Evolutionary conservation across 1,140 invertebrate species (phyloP).

Genomic region (Colletes gigas): DNA sequence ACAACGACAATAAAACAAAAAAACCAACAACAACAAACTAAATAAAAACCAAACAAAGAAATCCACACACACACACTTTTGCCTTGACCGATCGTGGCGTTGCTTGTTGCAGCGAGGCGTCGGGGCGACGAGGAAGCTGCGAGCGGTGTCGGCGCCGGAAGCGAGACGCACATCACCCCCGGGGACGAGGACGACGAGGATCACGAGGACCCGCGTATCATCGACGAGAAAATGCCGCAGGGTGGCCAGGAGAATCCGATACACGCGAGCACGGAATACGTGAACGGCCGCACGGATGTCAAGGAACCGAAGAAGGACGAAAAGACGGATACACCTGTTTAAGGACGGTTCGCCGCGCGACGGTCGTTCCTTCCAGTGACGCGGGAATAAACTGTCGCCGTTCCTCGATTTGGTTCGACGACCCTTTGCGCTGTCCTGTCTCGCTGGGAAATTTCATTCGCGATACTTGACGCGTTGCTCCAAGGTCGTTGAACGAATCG

Average conservation of each 20-base stretch:
- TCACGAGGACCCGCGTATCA: conserved; percentile 78
- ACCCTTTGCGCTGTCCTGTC: conserved; percentile 26
- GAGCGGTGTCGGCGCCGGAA: conserved; percentile 78
- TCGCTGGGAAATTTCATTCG: background rate
- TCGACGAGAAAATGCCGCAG: conserved; percentile 77
- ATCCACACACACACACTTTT: conserved; percentile 66
- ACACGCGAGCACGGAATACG: conserved; percentile 79
- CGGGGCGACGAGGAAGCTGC: conserved; percentile 79
- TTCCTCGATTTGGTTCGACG: background rate
- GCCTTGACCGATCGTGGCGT: conserved; percentile 82
- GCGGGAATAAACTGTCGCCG: conserved; percentile 28
- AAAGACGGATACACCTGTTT: conserved; percentile 79
- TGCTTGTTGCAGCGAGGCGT: conserved; percentile 82
- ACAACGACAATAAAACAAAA: background rate
- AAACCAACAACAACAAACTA: background rate
- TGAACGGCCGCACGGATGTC: conserved; percentile 77
- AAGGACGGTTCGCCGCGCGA: conserved; percentile 57
- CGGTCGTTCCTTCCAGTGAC: conserved; percentile 13
- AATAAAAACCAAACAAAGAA: conserved; percentile 33
- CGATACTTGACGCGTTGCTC: background rate
- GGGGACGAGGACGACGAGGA: conserved; percentile 78
- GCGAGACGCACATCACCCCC: conserved; percentile 79
- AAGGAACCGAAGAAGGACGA: conserved; percentile 78
- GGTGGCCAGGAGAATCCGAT: conserved; percentile 80
- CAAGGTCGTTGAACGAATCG: background rate